Percentiles rank a stretch among this genome's conserved stretches.
Evolutionary conservation across 2,888 invertebrate species (phyloP).

Genomic region (Drosophila prostipennis): DNA sequence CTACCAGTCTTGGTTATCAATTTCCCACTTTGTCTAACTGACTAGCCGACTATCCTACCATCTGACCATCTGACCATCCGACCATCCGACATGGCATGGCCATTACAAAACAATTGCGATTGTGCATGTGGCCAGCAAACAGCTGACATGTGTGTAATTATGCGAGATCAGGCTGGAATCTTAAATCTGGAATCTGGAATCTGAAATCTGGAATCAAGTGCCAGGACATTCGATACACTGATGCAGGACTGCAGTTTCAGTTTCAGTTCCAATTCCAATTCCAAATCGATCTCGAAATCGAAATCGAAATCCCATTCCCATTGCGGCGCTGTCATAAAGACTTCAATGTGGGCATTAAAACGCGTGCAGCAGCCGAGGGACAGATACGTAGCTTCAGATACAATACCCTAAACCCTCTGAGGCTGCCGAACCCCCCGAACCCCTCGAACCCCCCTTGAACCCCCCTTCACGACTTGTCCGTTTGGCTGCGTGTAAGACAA

Average conservation of each 20-base stretch:
- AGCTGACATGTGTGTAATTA: constrained; percentile 78
- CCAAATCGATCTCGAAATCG: too few relatives aligned
- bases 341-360: constrained; percentile 73
- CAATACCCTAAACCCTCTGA: constrained; percentile 57
- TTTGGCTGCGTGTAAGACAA: constrained; percentile 69
- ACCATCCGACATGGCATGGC: constrained; percentile 33
- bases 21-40: constrained; percentile 37
- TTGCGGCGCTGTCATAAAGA: constrained; percentile 70
- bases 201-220: constrained; percentile 44
- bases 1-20: constrained; percentile 64
- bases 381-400: constrained; percentile 52
- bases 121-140: constrained; percentile 60
- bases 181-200: too few relatives aligned
- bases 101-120: constrained; percentile 78
- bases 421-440: constrained; percentile 14
- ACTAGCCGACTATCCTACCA: constrained; percentile 2
- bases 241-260: constrained; percentile 52
- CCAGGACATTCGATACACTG: constrained; percentile 70
- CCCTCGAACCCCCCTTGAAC: background rate
- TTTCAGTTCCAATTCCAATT: too few relatives aligned
- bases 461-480: constrained; percentile 20
- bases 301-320: background rate
- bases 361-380: constrained; percentile 56
- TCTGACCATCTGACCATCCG: constrained; percentile 8
- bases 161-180: constrained; percentile 42